Evolutionary conservation across 1,140 invertebrate species (phyloP), one percentile per base, ranked within the genome.

Genomic region (Tribolium madens): DNA sequence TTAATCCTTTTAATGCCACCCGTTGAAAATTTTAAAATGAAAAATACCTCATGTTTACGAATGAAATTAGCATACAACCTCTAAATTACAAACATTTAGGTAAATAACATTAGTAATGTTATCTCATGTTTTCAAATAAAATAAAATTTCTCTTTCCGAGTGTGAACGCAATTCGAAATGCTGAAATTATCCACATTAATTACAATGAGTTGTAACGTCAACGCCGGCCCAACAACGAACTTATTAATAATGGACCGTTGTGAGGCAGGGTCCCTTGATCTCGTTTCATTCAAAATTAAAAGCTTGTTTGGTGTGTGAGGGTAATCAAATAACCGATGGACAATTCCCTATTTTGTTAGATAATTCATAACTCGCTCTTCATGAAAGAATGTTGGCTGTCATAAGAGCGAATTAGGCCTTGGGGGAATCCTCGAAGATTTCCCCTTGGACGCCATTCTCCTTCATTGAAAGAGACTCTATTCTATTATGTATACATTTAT

Each of bases 281-380:
- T 64, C 57, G 57, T 64, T 64, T 42, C 57, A 64, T 64, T 64
- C 31, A 64, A 64, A 64, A 64, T 64, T 64, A 64, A 64, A 64
- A 64, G 57, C 57, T 33, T 64, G 57, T 64, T 64, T 64, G 57
- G 57, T 64, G 57, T 64, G 21, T 31, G 57, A 64, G 57, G 26
- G 57, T 64, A 64, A 64, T 64, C 57, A 64, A 64, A 64, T 64
- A 64, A 64, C 57, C 57, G 57, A 64, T 64, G 57, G 57, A 64
- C 57, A 64, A 64, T 64, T 26, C 36, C 26, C 26, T 64, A 64
- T 64, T 64, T 64, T 13, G 57, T 64, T 64, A 64, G 57, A 64
- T 64, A 64, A 64, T 64, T 64, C 57, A 64, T 64, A 64, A 64
- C 57, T 33, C 14, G 57, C 6, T 64, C 14, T 42, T 64, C 57